These are phyloP conservation scores for Caligus rogercresseyi DNA, from an alignment of 1,140 invertebrate species.

Conservation along the genomic window DNA sequence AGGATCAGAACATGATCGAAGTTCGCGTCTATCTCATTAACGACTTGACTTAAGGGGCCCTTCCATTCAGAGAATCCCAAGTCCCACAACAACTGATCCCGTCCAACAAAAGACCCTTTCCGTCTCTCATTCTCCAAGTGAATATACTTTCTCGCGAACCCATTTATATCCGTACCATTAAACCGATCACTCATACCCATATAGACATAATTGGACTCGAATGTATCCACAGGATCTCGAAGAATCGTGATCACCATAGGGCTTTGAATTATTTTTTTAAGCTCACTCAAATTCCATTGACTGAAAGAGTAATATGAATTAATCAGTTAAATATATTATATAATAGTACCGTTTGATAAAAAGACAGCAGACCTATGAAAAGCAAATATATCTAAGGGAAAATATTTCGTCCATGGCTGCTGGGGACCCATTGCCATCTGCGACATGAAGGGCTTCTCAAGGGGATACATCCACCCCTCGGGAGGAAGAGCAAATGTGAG, in stretches of 20 bases:
- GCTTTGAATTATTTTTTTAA: neutral
- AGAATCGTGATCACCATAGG: neutral
- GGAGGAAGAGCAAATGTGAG: conserved; percentile 4
- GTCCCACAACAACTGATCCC: conserved; percentile 11
- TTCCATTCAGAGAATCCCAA: neutral
- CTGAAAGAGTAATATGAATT: neutral
- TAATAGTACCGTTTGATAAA: too few relatives aligned
- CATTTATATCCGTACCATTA: conserved; percentile 2
- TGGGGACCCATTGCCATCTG: neutral
- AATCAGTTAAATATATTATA: too few relatives aligned
- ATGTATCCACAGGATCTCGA: neutral
- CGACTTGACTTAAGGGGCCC: neutral
- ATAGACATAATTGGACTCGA: conserved; percentile 16
- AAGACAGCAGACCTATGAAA: conserved; percentile 11
- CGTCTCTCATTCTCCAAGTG: neutral
- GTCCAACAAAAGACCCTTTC: neutral
- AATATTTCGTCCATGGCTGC: neutral
- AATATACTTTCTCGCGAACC: neutral
- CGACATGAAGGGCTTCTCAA: neutral
- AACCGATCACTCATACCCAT: conserved; percentile 1
- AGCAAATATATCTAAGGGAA: neutral
- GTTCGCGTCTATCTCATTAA: conserved; percentile 26
- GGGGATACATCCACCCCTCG: conserved; percentile 1
- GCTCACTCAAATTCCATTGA: neutral
- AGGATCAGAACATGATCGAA: conserved; percentile 37